Percentiles rank a stretch among this genome's conserved stretches.
These are phyloP conservation scores for Lepetodrilus schrolli DNA, from an alignment of 2,888 invertebrate species.

Conservation along the genomic window DNA sequence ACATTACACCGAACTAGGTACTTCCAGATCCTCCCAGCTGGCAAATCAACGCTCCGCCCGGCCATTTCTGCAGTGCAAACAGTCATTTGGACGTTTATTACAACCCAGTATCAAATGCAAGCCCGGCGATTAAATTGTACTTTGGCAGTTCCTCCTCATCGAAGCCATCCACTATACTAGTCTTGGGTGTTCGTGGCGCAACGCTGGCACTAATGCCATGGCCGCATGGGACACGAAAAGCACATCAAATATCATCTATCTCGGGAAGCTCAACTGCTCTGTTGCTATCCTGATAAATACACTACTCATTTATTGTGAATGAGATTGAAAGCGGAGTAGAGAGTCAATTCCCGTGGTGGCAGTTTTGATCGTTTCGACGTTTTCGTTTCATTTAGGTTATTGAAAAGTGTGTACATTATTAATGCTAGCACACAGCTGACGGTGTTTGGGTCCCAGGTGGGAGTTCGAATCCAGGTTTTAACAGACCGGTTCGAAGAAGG, in stretches of 20 bases:
- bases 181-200: background rate
- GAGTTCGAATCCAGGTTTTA: background rate
- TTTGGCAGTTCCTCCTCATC: background rate
- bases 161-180: background rate
- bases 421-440: constrained; percentile 8
- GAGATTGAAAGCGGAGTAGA: constrained; percentile 20
- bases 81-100: background rate
- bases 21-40: no score
- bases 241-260: constrained; percentile 22
- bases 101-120: background rate
- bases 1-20: no score
- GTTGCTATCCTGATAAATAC: constrained; percentile 27
- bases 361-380: constrained; percentile 10
- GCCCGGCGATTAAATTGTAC: constrained; percentile 7
- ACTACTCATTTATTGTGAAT: constrained; percentile 32
- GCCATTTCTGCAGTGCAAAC: background rate
- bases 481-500: background rate
- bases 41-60: no score
- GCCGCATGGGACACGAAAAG: constrained; percentile 9
- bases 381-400: constrained; percentile 31
- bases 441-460: background rate
- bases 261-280: background rate
- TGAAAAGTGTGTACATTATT: constrained; percentile 32
- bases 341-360: background rate
- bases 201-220: background rate